phyloP scores from a whole-genome alignment of 2,888 invertebrate species.

The Euspilapteryx auroguttella region DNA sequence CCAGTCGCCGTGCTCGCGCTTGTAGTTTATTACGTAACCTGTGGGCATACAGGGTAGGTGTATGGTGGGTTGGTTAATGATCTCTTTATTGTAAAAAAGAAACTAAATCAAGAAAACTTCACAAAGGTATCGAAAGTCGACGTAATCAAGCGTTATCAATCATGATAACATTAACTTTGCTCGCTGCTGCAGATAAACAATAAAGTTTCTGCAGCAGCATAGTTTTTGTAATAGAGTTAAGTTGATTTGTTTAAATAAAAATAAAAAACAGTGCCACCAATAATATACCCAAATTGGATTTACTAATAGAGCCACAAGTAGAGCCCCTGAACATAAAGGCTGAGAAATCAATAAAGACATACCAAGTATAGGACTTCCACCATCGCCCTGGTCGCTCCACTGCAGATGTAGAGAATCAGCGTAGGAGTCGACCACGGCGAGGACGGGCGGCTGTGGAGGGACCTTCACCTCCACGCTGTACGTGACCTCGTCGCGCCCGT shows the following conservation, averaged over 20 bases:
- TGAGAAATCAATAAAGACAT: conserved; percentile 5
- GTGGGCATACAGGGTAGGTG: no score
- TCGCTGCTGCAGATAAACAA: no score
- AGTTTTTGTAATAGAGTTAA: no score
- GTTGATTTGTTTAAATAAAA: not conserved
- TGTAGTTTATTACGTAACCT: conserved; percentile 90
- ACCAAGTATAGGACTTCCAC: conserved; percentile 76
- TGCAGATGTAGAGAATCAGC: conserved; percentile 81
- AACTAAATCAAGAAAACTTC: no score
- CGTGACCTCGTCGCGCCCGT: conserved; percentile 81
- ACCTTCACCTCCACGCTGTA: conserved; percentile 77
- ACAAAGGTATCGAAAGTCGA: no score
- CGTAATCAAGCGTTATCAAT: no score
- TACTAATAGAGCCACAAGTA: not conserved
- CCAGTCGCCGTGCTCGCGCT: conserved; percentile 89
- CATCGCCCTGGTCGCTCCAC: conserved; percentile 81
- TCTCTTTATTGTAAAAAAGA: no score
- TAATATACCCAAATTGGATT: not conserved
- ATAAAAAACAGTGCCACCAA: not conserved
- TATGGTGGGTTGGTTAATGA: no score
- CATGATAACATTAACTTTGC: no score
- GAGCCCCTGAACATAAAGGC: not conserved
- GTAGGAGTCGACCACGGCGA: conserved; percentile 80
- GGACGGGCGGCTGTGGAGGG: conserved; percentile 82
- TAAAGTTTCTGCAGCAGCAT: no score